Evolutionary conservation across 1,140 invertebrate species (phyloP), one percentile per base, ranked within the genome.

Genomic region (Dolichoris vasculosae): DNA sequence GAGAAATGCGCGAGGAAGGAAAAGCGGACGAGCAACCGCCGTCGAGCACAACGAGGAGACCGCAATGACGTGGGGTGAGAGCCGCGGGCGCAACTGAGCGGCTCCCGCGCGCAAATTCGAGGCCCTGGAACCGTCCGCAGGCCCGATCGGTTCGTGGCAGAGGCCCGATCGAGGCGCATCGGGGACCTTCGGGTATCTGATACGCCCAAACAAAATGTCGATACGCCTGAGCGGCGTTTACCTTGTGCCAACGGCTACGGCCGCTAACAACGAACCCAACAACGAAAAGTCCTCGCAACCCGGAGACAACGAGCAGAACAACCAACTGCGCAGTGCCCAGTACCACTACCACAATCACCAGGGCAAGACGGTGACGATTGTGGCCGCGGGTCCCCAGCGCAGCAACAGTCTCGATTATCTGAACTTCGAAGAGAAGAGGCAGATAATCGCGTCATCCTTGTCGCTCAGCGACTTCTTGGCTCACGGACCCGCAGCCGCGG

Each of bases 381-480:
- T 95, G 35, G 93, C 95, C 13, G 93, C 95, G 15, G 90, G 89
- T 20, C 95, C 96, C 11, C 96, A 96, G 89, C 93, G 97, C 87
- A 97, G 97, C 92, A 97, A 96, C 90, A 97, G 96, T 88, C 94
- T 98, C 93, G 97, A 98, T 93, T 97, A 97, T 92, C 94, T 98
- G 43, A 97, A 98, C 93, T 98, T 98, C 90, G 97, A 98, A 92
- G 97, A 98, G 94, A 97, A 97, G 92, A 94, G 97, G 85, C 96
- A 97, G 93, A 94, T 98, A 87, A 98, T 98, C 83, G 97, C 97
- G 11, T 97, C 97, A 73, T 97, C 97, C 46, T 92, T 98, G 88
- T 97, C 97, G 67, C 93, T 98, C 48, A 97, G 97, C 80, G 97
- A 98, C 91, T 97, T 98, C 90, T 91, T 97, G 78, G 96, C 96